Evolutionary conservation across 2,888 invertebrate species (phyloP).

Genomic region (Argyresthia goedartella): DNA sequence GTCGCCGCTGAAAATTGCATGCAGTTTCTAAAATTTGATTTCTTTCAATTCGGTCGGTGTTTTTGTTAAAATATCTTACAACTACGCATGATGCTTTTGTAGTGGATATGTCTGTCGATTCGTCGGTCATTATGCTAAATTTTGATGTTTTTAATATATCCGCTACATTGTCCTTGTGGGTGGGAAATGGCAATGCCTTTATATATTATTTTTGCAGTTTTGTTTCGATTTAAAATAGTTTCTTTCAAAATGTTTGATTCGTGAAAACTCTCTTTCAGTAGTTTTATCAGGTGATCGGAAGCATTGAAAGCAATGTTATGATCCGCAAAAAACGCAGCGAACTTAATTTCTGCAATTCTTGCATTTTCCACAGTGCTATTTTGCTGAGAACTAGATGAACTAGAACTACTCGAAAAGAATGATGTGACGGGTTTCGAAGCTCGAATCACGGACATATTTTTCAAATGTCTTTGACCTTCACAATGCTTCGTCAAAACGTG

Average conservation of each 20-base stretch:
- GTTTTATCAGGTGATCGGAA: neutral
- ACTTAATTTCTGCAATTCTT: neutral
- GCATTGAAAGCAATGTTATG: neutral
- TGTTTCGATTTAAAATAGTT: neutral
- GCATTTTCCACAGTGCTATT: neutral
- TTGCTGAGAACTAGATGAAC: neutral
- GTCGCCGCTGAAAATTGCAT: neutral
- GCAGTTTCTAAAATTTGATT: neutral
- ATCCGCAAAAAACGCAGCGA: neutral
- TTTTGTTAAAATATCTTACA: neutral
- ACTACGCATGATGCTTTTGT: neutral
- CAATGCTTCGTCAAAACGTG: neutral
- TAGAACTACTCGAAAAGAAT: neutral
- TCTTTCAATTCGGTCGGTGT: neutral
- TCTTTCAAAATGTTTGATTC: neutral
- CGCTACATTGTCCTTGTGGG: neutral
- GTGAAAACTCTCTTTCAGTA: neutral
- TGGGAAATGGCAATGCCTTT: neutral
- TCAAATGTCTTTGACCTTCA: neutral
- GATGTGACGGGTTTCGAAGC: neutral
- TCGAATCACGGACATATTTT: neutral
- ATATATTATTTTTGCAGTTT: neutral
- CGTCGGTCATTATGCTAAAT: neutral
- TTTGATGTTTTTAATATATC: neutral
- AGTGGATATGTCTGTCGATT: neutral